Evolutionary conservation across 2,888 invertebrate species (phyloP).

Genomic region (Hetaerina titia): DNA sequence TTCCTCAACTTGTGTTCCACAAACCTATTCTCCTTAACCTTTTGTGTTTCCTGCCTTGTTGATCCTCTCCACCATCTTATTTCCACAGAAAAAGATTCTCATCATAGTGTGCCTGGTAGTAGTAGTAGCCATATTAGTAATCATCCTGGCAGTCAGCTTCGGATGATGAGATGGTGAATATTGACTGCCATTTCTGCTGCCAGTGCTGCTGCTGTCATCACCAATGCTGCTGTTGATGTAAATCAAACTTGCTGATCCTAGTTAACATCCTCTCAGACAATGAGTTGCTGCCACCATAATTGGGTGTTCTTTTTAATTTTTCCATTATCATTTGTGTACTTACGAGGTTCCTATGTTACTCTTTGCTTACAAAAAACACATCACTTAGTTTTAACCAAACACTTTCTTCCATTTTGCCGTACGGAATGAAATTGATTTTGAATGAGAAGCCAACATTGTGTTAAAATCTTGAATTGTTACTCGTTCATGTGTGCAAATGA

Average conservation of each 20-base stretch:
- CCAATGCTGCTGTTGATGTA: conserved; percentile 65
- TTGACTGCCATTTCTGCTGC: conserved; percentile 69
- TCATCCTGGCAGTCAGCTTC: conserved; percentile 80
- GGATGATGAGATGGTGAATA: conserved; percentile 72
- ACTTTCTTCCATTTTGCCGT: not conserved
- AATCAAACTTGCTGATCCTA: conserved; percentile 56
- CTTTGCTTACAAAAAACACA: not conserved
- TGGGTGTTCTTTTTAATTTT: conserved; percentile 62
- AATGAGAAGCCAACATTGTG: not conserved
- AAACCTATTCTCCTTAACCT: not conserved
- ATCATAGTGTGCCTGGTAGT: conserved; percentile 91
- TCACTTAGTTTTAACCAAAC: conserved; percentile 32
- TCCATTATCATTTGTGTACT: conserved; percentile 10
- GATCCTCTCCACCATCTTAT: conserved; percentile 72
- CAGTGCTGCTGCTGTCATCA: conserved; percentile 56
- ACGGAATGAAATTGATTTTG: not conserved
- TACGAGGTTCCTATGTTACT: conserved; percentile 33
- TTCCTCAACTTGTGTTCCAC: conserved; percentile 11
- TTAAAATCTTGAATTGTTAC: not conserved
- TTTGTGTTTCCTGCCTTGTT: conserved; percentile 37
- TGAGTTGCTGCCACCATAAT: conserved; percentile 60
- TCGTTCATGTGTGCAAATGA: not conserved
- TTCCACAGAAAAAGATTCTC: conserved; percentile 92
- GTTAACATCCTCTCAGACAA: conserved; percentile 51
- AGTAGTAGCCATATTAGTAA: conserved; percentile 87